Evolutionary conservation across 2,113 vertebrate species (phyloP), one percentile per base, ranked within the genome.

Genomic region (Peromyscus maniculatus): DNA sequence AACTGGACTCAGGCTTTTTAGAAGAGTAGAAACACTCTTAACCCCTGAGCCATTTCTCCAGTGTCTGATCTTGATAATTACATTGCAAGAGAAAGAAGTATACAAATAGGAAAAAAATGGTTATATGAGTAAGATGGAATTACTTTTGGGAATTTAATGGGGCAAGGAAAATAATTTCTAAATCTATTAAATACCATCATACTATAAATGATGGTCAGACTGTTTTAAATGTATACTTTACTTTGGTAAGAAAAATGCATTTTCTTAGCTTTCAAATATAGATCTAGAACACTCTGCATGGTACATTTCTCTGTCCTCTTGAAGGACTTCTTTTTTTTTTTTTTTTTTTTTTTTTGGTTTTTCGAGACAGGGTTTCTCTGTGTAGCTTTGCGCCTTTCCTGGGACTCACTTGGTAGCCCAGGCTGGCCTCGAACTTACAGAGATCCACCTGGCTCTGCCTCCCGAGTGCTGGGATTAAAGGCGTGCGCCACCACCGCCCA

Each of bases 251-350:
- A 69, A 84, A 72, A 94, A 71, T 39, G 16, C 69, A 82, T 26
- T 84, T 91, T 75, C 69, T 91, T 91, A 57, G 69, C 57, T 91
- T 91, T 86, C 46, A 95, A 91, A 77, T 67, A 67, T 36, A 91
- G 46, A 91, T 66, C 72, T 24, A 46, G n/a, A 57, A 26, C 15
- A 15, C 26, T 59, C 33, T 90, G 28, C 26, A 43, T 33, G 33
- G 11, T 57, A 52, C 69, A 88, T 36, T 77, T 89, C 43, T 83
- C 43, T 55, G 17, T 59, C 4, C 66, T 83, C 57, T 80, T 89
- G 13, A 11, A 62, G 21, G 49, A 84, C 52, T 36, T 22, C 33
- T 13, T n/a, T n/a, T n/a, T n/a, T n/a, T n/a, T n/a, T n/a, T n/a
- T n/a, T n/a, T n/a, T n/a, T n/a, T n/a, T n/a, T n/a, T n/a, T n/a